Base-by-base conservation (phyloP, 2,888 invertebrate species). In the Andricus curvator region DNA sequence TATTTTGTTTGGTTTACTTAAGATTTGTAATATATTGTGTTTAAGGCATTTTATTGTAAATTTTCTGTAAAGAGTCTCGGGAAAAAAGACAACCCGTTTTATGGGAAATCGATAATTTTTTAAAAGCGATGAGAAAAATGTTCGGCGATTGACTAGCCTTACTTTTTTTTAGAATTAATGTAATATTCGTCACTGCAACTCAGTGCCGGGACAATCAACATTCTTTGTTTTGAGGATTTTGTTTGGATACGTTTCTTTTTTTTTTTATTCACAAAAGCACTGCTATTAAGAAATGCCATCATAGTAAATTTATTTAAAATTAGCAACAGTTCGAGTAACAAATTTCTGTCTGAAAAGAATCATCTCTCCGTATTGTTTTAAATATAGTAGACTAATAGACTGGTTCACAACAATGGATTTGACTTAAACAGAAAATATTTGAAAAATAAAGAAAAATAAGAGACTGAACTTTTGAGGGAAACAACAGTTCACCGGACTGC, bases 371-470 rank as follows among this genome's bases (percentile, higher is more conserved):
- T 2, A 8, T 17, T 11, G 29, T 29, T 56, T 5, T 51, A 48
- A 37, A 74, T 33, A 56, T 62, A 62, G 25, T 62, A 62, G 22
- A 62, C 13, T 62, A 62, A 62, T 56, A 74, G 74, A 74, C 74
- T 74, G 74, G 56, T 51, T 74, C 56, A 74, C 70, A 48, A 48
- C 44, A 70, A 70, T 70, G 70, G 70, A 70, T 70, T 70, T 70
- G 70, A 70, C 48, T 44, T 67, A 22, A 15, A 41, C 33, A 33
- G 41, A 41, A 68, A 68, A 74, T 33, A 9, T 74, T 33, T 29
- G 74, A 56, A 74, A 51, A 51, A 29, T 48, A 74, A 74, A 33
- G 29, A 25, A 74, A 74, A 74, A 56, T 51, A 74, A 74, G 74
- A 56, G 74, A 74, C 74, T 74, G 74, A 51, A 74, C 51, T 33